Evolutionary conservation across 2,797 vertebrate genomes (phyloP), one percentile per base, ranked within the genome.

Genomic region (Chromis chromis): DNA sequence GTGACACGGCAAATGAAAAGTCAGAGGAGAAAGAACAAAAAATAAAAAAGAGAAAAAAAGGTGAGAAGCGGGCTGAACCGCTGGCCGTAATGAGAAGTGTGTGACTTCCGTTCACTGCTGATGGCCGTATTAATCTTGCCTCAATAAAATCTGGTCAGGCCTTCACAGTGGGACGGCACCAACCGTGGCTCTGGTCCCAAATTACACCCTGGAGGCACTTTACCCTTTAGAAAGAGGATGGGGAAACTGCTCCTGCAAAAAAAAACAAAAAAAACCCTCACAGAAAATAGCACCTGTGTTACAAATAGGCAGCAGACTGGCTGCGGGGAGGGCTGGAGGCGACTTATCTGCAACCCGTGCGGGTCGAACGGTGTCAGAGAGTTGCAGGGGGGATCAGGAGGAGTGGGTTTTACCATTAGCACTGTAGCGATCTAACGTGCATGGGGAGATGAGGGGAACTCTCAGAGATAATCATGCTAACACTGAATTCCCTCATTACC

Each of bases 41-140:
- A 72, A 57, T 52, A 60, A 21, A 40, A 42, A 52, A 52, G 33
- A 46, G 44, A 27, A 42, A 60, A 33, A 69, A 64, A 44, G 39
- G 33, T 31, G 39, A 78, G 52, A 79, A 70, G 54, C 74, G 39
- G 78, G 82, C 69, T 69, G 73, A 78, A 86, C 61, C 28, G 31
- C n/a, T 66, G 60, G 60, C 64, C 31, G 52, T 79, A 62, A 85
- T 90, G 80, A 90, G 78, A 76, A 72, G 65, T 61, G 58, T 76
- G 66, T 72, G 55, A 81, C 72, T 87, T 79, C 49, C 78, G 63
- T 82, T 82, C 65, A 66, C 55, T 24, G 49, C 57, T 86, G 82
- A 92, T 82, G 76, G 75, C 42, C 55, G 16, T 86, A 90, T 91
- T 93, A 91, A 93, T 93, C 90, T 90, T 83, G 49, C 54, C 54